A percentile compares a stretch with the other conserved stretches of the same genome.
phyloP scores from a whole-genome alignment of 2,113 vertebrate genomes.

The Oreocharis arfaki region DNA sequence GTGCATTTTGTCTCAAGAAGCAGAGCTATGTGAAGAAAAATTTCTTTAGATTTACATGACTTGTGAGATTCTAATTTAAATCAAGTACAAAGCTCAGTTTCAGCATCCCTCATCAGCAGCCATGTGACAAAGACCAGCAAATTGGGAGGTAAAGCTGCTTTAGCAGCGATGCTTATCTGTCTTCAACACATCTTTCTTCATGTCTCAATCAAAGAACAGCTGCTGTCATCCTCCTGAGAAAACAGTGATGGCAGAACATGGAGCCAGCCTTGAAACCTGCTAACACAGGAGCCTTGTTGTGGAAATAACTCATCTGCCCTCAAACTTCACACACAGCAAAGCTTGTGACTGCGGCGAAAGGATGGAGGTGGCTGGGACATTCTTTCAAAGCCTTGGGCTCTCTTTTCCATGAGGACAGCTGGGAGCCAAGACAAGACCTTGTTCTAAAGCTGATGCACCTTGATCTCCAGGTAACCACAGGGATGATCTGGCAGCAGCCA shows the following conservation, averaged over 20 bases:
- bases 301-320: slow-evolving; percentile 10
- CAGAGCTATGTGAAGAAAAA: slow-evolving; percentile 27
- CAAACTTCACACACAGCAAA: neutral
- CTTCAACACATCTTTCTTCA: slow-evolving; percentile 73
- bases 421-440: neutral
- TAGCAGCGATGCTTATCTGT: slow-evolving; percentile 69
- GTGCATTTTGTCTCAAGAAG: neutral
- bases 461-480: neutral
- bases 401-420: neutral
- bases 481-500: neutral
- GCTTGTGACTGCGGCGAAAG: neutral
- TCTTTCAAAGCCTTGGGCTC: neutral
- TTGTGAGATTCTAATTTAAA: slow-evolving; percentile 65
- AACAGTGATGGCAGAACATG: neutral
- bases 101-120: slow-evolving; percentile 64
- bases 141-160: slow-evolving; percentile 67
- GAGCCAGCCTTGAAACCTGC: neutral
- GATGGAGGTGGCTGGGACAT: neutral
- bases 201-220: slow-evolving; percentile 73
- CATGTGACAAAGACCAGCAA: slow-evolving; percentile 61
- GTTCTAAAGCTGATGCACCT: neutral
- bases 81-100: slow-evolving; percentile 64
- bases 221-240: slow-evolving; percentile 45
- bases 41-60: slow-evolving; percentile 56
- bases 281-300: slow-evolving; percentile 31